Evolutionary conservation across 1,140 invertebrate species (phyloP).

Genomic region (Heliconius congener): DNA sequence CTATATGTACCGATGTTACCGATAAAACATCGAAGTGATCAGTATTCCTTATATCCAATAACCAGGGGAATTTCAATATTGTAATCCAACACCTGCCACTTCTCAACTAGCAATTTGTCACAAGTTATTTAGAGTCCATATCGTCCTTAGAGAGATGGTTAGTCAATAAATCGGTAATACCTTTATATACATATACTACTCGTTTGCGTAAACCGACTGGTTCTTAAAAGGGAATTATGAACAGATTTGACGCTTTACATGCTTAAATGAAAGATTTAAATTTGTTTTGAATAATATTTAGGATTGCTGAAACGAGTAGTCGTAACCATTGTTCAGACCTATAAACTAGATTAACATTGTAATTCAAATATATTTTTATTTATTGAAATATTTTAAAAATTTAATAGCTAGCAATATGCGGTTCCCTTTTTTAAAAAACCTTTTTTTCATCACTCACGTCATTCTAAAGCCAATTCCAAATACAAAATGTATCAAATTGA

Average conservation of each 20-base stretch:
- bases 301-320: too few relatives aligned
- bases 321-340: too few relatives aligned
- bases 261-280: not conserved
- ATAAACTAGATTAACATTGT: not conserved
- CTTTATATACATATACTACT: not conserved
- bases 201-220: not conserved
- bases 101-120: conserved; percentile 23
- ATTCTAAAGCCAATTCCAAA: conserved; percentile 26
- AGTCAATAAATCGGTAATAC: not conserved
- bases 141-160: conserved; percentile 23
- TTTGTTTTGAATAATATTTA: not conserved
- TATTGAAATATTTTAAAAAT: not conserved
- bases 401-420: not conserved
- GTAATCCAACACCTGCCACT: conserved; percentile 30
- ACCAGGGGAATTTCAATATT: conserved; percentile 30
- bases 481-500: conserved; percentile 57
- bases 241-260: not conserved
- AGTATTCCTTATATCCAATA: conserved; percentile 30
- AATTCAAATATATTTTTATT: not conserved
- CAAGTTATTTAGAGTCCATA: conserved; percentile 21
- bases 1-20: not conserved
- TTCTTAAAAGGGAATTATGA: not conserved
- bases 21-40: conserved; percentile 16
- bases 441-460: conserved; percentile 2
- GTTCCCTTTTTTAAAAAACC: not conserved